Evolutionary conservation across 2,113 vertebrate species (phyloP).

Genomic region (Melospiza melodia): DNA sequence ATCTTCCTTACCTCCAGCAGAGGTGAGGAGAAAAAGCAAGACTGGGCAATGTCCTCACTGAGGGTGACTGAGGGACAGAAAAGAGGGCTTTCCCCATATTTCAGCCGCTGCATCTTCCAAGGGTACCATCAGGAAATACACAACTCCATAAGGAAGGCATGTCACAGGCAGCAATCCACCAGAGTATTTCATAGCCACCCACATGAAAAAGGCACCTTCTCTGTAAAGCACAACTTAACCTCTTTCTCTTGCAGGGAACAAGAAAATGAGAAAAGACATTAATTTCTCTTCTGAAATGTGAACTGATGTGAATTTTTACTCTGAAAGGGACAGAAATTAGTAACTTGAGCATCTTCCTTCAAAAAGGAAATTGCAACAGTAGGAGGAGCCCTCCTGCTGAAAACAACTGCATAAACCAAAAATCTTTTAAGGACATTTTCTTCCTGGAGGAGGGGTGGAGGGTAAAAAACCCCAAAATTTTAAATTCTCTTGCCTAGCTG

Average conservation of each 20-base stretch:
- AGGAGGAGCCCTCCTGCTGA: slow-evolving; percentile 13
- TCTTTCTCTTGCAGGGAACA: neutral
- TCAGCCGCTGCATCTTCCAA: neutral
- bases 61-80: neutral
- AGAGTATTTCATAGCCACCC: neutral
- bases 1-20: neutral
- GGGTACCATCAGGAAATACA: neutral
- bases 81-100: neutral
- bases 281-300: neutral
- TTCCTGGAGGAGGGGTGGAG: neutral
- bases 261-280: neutral
- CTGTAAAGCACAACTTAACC: neutral
- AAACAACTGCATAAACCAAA: neutral
- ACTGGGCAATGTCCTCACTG: neutral
- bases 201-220: neutral
- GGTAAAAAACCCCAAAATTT: neutral
- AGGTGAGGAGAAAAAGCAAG: neutral
- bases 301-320: neutral
- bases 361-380: neutral
- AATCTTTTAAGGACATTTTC: neutral
- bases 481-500: neutral
- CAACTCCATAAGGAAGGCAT: neutral
- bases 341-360: neutral
- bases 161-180: neutral
- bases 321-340: neutral